These are phyloP conservation scores for Amiota minor DNA, from an alignment of 2,888 invertebrate genomes.

Conservation along the genomic window DNA sequence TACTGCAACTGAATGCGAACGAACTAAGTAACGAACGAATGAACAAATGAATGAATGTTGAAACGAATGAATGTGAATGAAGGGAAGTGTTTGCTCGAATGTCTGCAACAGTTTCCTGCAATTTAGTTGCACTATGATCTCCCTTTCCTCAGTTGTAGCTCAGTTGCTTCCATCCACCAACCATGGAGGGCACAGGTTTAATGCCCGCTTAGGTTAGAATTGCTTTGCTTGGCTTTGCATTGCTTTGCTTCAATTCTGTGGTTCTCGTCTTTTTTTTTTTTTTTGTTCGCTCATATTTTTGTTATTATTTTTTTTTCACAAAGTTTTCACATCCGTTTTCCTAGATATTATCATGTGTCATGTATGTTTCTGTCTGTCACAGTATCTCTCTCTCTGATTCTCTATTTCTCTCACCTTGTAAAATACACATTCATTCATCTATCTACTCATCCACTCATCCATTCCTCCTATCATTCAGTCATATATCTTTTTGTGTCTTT, in stretches of 20 bases:
- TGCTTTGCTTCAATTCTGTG: slow-evolving; percentile 41
- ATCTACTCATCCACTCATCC: slow-evolving; percentile 39
- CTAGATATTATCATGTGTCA: too few species aligned
- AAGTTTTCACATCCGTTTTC: slow-evolving; percentile 54
- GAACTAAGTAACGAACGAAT: not conserved
- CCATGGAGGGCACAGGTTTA: too few species aligned
- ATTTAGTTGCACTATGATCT: not conserved
- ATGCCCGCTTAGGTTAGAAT: slow-evolving; percentile 42
- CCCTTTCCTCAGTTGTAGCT: not conserved
- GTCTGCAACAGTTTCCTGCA: slow-evolving; percentile 10
- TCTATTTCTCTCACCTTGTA: slow-evolving; percentile 42
- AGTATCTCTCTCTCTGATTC: slow-evolving; percentile 16
- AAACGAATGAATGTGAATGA: too few species aligned
- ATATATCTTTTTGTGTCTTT: too few species aligned
- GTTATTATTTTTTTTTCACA: slow-evolving; percentile 51
- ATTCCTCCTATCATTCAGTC: too few species aligned
- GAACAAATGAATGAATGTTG: too few species aligned
- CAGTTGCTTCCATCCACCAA: too few species aligned
- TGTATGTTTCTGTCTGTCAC: not conserved
- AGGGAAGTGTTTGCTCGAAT: not conserved
- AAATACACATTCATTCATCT: slow-evolving; percentile 1
- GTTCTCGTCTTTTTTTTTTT: not conserved
- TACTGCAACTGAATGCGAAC: not conserved
- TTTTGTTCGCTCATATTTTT: slow-evolving; percentile 30
- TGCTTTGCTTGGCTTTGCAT: slow-evolving; percentile 53